A percentile compares a stretch with the other conserved stretches of the same genome.
Evolutionary conservation across 2,888 invertebrate genomes (phyloP).

Genomic region (Tupiocoris notatus): DNA sequence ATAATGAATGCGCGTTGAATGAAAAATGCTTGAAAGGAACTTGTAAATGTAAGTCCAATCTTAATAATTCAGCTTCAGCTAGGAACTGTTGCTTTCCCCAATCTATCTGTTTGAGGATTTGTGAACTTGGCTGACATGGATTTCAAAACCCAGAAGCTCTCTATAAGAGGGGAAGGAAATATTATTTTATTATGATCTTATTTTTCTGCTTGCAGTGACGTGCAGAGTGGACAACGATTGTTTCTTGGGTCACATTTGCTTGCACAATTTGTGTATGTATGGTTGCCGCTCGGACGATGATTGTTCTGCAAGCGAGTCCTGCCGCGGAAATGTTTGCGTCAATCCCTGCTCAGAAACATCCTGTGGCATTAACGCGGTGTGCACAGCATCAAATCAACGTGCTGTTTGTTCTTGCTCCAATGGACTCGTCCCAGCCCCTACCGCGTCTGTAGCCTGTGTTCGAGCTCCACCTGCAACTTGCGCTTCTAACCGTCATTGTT

Average conservation of each 20-base stretch:
- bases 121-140: too few species aligned
- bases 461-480: slow-evolving; percentile 75
- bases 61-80: neutral
- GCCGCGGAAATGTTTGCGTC: slow-evolving; percentile 74
- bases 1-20: slow-evolving; percentile 83
- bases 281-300: slow-evolving; percentile 86
- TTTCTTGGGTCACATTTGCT: slow-evolving; percentile 85
- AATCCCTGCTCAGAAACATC: slow-evolving; percentile 73
- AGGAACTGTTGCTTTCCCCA: too few species aligned
- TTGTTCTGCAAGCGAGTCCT: slow-evolving; percentile 80
- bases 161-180: too few species aligned
- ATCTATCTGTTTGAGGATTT: too few species aligned
- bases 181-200: neutral
- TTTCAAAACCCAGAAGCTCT: too few species aligned
- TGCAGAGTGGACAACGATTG: slow-evolving; percentile 90
- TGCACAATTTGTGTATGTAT: slow-evolving; percentile 79
- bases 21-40: slow-evolving; percentile 81
- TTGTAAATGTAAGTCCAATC: slow-evolving; percentile 68
- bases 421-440: slow-evolving; percentile 82
- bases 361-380: slow-evolving; percentile 81
- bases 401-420: slow-evolving; percentile 76
- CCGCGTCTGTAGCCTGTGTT: slow-evolving; percentile 77
- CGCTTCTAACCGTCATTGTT: slow-evolving; percentile 73
- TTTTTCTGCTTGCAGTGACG: slow-evolving; percentile 61
- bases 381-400: slow-evolving; percentile 75